Percentiles rank a stretch among this genome's conserved stretches.
phyloP scores from a whole-genome alignment of 2,888 invertebrate species.

The Aplocera efformata region DNA sequence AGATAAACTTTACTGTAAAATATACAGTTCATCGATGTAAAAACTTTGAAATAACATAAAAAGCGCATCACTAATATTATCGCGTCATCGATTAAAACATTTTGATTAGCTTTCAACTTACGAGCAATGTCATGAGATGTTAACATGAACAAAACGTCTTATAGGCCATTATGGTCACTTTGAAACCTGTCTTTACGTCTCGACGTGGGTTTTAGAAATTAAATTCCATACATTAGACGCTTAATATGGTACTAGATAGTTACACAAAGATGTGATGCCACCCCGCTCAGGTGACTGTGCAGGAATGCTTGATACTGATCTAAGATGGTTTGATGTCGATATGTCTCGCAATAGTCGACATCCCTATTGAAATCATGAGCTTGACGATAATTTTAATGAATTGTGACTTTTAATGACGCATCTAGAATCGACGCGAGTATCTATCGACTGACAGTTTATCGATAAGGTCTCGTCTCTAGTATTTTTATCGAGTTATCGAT shows the following conservation, averaged over 20 bases:
- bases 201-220: slow-evolving; percentile 63
- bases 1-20: slow-evolving; percentile 29
- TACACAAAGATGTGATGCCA: slow-evolving; percentile 76
- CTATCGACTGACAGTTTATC: slow-evolving; percentile 35
- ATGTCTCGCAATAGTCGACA: slow-evolving; percentile 71
- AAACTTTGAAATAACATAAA: slow-evolving; percentile 31
- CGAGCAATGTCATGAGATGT: slow-evolving; percentile 73
- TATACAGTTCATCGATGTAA: slow-evolving; percentile 37
- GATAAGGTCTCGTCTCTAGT: slow-evolving; percentile 26
- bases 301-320: slow-evolving; percentile 74
- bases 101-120: slow-evolving; percentile 80
- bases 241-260: slow-evolving; percentile 72
- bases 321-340: slow-evolving; percentile 68
- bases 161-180: slow-evolving; percentile 60
- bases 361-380: slow-evolving; percentile 72
- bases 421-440: slow-evolving; percentile 50
- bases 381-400: slow-evolving; percentile 77
- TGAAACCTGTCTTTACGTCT: slow-evolving; percentile 57
- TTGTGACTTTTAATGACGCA: slow-evolving; percentile 77
- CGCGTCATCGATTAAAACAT: slow-evolving; percentile 79
- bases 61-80: slow-evolving; percentile 66
- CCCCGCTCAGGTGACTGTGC: slow-evolving; percentile 77
- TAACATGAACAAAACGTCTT: slow-evolving; percentile 60
- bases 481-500: slow-evolving; percentile 9
- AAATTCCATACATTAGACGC: slow-evolving; percentile 76